Base-by-base conservation (phyloP, 2,888 invertebrate genomes). In the Cephonodes hylas region DNA sequence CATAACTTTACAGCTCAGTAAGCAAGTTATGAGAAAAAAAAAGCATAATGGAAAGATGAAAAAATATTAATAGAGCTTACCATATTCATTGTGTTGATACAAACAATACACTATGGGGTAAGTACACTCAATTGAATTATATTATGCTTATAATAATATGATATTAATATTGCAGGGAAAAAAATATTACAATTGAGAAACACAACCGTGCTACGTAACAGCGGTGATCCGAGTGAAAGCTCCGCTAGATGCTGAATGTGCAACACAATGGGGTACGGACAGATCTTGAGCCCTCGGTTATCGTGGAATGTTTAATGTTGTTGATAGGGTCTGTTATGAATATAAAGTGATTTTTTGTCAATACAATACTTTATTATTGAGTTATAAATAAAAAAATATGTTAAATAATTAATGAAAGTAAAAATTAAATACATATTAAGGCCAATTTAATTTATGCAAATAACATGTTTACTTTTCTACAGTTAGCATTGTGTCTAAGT, bases 1-100 rank as follows among this genome's bases (percentile, higher is more conserved):
- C 93, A 93, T 92, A 93, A 90, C 85, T 89, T 83, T 80, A 89
- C 64, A 73, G 82, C 81, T 88, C 85, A 92, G 88, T 90, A 80
- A 82, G 70, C 79, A 80, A 80, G 79, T 79, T 80, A 76, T 78
- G 66, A 38, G 59, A 70, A 71, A 75, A 79, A 80, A 82, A 82
- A 84, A n/a, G 67, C 66, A 80, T 77, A 72, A 81, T 78, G 77
- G 82, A 74, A 70, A 81, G 74, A 75, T 75, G 80, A 84, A 89
- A 85, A 82, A 86, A 84, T 81, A 70, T 68, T 84, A 81, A 88
- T 84, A 82, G 88, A 76, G 80, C 91, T 91, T 85, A 92, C 92
- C 91, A 91, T 83, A 79, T 85, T 91, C 89, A 92, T 92, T 91
- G 91, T 91, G 79, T 71, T 77, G 70, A 72, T 68, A 80, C 87